phyloP scores from a whole-genome alignment of 2,888 invertebrate species.

The Capitulum mitella region DNA sequence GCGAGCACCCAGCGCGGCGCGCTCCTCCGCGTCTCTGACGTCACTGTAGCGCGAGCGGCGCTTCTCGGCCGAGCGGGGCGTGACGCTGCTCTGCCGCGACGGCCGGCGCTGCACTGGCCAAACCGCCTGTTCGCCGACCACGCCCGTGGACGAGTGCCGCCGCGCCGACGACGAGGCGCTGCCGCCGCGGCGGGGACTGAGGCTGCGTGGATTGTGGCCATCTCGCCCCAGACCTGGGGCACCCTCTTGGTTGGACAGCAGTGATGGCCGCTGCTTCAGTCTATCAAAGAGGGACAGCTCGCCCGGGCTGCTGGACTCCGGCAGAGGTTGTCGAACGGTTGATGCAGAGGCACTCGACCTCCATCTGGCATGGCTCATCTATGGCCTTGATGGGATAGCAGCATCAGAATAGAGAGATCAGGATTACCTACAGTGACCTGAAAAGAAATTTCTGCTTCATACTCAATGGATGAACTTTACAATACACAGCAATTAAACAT shows the following conservation, averaged over 20 bases:
- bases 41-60: constrained; percentile 19
- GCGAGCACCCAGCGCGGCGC: not conserved
- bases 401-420: not conserved
- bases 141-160: not conserved
- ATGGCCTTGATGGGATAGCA: not conserved
- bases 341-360: constrained; percentile 4
- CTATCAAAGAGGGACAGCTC: not conserved
- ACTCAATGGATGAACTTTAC: too few relatives aligned
- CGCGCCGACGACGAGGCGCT: not conserved
- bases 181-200: not conserved
- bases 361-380: constrained; percentile 12
- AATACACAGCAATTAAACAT: too few relatives aligned
- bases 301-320: not conserved
- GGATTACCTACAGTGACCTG: not conserved
- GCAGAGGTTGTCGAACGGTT: not conserved
- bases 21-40: not conserved
- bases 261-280: not conserved
- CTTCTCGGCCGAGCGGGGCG: not conserved
- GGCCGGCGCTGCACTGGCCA: not conserved
- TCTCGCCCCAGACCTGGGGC: not conserved
- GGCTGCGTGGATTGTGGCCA: not conserved
- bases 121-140: not conserved
- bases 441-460: too few relatives aligned
- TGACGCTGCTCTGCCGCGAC: not conserved
- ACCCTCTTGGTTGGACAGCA: not conserved